phyloP scores from a whole-genome alignment of 2,113 vertebrate species.

The Dicaeum eximium region DNA sequence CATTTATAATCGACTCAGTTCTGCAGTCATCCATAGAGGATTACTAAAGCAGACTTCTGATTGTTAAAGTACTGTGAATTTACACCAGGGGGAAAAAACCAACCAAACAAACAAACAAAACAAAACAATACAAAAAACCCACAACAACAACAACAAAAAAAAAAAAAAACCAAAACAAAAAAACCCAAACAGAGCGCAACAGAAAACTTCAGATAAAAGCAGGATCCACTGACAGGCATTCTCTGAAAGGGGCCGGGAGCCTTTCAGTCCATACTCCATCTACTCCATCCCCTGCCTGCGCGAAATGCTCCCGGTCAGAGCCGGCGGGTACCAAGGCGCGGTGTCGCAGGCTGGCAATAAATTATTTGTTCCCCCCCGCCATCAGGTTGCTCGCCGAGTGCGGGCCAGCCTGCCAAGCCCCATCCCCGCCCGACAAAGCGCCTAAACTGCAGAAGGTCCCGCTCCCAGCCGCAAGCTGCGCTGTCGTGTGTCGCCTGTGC shows the following conservation, averaged over 20 bases:
- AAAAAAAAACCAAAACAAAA: background rate
- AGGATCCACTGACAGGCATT: background rate
- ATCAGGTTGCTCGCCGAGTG: accelerated
- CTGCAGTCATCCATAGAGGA: background rate
- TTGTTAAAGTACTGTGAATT: background rate
- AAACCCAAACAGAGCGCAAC: too few species aligned
- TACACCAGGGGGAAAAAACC: accelerated
- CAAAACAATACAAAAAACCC: background rate
- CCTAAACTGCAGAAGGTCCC: accelerated
- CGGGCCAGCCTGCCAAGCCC: background rate
- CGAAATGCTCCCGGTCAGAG: accelerated
- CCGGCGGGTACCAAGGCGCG: background rate
- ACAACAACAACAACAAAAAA: too few species aligned
- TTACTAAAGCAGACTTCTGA: background rate
- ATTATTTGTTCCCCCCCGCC: accelerated
- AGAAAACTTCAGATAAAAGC: background rate
- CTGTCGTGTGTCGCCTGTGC: conserved; percentile 7
- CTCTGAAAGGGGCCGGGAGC: accelerated
- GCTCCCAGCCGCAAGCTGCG: accelerated
- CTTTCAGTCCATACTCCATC: background rate
- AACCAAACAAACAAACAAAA: background rate
- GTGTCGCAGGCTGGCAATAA: background rate
- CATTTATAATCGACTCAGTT: background rate
- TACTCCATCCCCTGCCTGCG: accelerated
- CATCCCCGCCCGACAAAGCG: accelerated